Conservation (phyloP, 1,140 invertebrate genomes). For the Drosophila busckii region DNA sequence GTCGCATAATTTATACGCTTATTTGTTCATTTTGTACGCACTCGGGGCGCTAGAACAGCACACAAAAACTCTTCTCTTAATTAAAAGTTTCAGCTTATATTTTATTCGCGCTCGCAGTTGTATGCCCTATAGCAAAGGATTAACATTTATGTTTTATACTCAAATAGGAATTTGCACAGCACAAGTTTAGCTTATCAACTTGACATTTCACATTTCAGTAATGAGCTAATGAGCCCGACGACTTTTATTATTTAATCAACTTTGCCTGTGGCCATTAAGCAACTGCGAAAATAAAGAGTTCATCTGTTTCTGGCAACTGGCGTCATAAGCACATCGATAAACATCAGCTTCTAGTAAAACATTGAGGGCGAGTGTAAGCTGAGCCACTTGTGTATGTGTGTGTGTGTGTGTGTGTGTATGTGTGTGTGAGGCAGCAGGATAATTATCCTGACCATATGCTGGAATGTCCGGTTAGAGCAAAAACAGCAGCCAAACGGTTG, state of each 20-base stretch:
- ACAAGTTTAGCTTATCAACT: no score
- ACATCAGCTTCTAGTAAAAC: constrained; percentile 40
- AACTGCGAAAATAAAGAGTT: constrained; percentile 29
- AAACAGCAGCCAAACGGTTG: constrained; percentile 30
- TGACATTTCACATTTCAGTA: neutral
- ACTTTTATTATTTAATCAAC: constrained; percentile 30
- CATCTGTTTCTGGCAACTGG: constrained; percentile 32
- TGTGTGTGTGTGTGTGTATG: constrained; percentile 27
- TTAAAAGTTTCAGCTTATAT: constrained; percentile 55
- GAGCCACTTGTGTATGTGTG: constrained; percentile 41
- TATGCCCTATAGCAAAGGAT: no score
- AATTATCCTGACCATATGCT: constrained; percentile 70
- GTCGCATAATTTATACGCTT: constrained; percentile 71
- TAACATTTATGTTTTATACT: no score
- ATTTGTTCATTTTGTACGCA: constrained; percentile 67
- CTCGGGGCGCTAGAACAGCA: constrained; percentile 27
- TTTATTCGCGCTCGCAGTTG: constrained; percentile 1
- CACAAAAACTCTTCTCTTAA: constrained; percentile 64
- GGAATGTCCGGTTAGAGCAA: constrained; percentile 48
- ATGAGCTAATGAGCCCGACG: neutral
- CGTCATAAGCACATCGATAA: constrained; percentile 53
- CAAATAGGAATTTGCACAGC: no score
- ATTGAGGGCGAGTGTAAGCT: constrained; percentile 30
- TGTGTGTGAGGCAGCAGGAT: constrained; percentile 57
- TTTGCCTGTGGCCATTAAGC: constrained; percentile 33